Evolutionary conservation across 2,113 vertebrate species (phyloP), one percentile per base, ranked within the genome.

Genomic region (Brachypodius melanocephalos): DNA sequence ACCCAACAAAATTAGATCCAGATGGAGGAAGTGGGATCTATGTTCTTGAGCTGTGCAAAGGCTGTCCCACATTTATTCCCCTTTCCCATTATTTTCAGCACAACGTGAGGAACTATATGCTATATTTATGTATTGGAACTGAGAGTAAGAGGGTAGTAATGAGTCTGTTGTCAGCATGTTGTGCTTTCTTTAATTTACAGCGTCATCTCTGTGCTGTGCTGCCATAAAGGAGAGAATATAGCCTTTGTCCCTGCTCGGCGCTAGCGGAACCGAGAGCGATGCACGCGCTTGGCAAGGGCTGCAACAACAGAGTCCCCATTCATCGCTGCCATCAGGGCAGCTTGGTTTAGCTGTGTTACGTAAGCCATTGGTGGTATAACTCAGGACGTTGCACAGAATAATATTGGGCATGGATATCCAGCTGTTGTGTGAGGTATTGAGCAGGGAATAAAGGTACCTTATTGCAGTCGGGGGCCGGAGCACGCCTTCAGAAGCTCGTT

Each of bases 271-370:
- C 54, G 10, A 61, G 74, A 78, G 32, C 6, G 78, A 83, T 93
- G 91, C 67, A 10, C 13, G 36, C 85, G 28, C 4, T 87, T 95
- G 94, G 87, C 94, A 83, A 29, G 59, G 89, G 22, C 81, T 91
- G 68, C 31, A 34, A 12, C 81, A 94, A 95, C 93, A 96, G 92
- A 95, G 85, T 91, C 74, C 91, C 85, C 89, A 96, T 95, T 95
- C 93, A 96, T 89, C 2, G 21, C 85, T 54, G 81, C 51, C 84
- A 52, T 61, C 84, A 10, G 63, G 76, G 89, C 57, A 76, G 94
- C 91, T 97, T 93, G 85, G 59, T 90, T 96, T 94, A 89, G 94
- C 89, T 40, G 59, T 55, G 89, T 88, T 94, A 68, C 42, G 18
- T 52, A 81, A 95, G 77, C 84, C 26, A 8, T 87, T 90, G 66